Conservation (phyloP, 2,888 invertebrate genomes). For the Pachydiplax longipennis region DNA sequence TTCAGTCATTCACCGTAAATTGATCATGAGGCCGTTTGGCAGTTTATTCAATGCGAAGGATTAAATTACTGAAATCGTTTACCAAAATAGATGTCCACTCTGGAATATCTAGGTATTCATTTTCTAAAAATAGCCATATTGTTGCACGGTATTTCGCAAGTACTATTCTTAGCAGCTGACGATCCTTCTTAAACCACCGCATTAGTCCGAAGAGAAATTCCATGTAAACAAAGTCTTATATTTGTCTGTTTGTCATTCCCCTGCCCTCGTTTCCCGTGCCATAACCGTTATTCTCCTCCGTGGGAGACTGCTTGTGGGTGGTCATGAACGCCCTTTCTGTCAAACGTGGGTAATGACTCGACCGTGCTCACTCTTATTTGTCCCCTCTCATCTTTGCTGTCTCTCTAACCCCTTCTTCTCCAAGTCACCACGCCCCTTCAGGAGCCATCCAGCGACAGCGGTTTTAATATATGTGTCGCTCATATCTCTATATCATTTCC, state of each 20-base stretch:
- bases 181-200: too few species aligned
- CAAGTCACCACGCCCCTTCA: not conserved
- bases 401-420: not conserved
- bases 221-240: too few species aligned
- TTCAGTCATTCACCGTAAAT: too few species aligned
- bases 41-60: too few species aligned
- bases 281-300: not conserved
- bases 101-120: too few species aligned
- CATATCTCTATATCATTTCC: not conserved
- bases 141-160: too few species aligned
- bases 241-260: not conserved
- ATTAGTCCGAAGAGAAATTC: too few species aligned
- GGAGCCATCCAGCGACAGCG: not conserved
- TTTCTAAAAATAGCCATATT: too few species aligned
- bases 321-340: not conserved
- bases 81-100: too few species aligned
- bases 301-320: not conserved
- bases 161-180: too few species aligned
- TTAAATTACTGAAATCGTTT: too few species aligned
- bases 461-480: not conserved
- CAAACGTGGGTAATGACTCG: not conserved
- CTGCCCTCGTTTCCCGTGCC: not conserved
- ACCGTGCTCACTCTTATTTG: not conserved
- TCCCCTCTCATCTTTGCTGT: not conserved
- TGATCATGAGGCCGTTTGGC: too few species aligned